phyloP scores from a whole-genome alignment of 2,888 invertebrate genomes.

The Tenthredo amoena region DNA sequence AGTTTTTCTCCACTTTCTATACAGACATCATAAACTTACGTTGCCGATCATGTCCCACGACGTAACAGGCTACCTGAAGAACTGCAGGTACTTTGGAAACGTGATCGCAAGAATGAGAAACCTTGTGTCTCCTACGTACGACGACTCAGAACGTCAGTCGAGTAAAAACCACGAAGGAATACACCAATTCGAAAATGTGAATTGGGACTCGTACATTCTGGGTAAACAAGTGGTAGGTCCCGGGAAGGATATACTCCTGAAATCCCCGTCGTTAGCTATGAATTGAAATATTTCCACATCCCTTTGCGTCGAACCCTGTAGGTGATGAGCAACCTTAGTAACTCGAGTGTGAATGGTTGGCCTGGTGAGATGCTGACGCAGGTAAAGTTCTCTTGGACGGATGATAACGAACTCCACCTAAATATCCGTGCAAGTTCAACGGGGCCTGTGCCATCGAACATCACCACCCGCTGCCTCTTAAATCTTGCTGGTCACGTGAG shows the following conservation, averaged over 20 bases:
- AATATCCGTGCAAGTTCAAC: constrained; percentile 80
- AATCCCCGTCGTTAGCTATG: not conserved
- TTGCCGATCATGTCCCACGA: not conserved
- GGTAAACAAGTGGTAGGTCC: constrained; percentile 67
- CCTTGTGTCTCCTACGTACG: constrained; percentile 77
- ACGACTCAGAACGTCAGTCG: constrained; percentile 74
- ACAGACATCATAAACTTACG: not conserved
- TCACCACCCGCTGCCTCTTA: constrained; percentile 82
- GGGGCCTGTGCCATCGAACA: constrained; percentile 79
- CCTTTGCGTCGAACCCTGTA: constrained; percentile 51
- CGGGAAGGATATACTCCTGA: not conserved
- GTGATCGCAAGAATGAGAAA: constrained; percentile 81
- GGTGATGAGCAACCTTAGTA: constrained; percentile 78
- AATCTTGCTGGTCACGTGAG: constrained; percentile 83
- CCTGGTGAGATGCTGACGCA: constrained; percentile 80
- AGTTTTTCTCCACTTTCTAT: constrained; percentile 54
- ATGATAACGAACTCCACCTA: constrained; percentile 79
- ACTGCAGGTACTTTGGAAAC: constrained; percentile 80
- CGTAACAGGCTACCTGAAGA: constrained; percentile 74
- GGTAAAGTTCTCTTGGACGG: constrained; percentile 79
- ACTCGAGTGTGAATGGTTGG: constrained; percentile 80
- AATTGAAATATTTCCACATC: constrained; percentile 12
- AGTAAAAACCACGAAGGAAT: constrained; percentile 78
- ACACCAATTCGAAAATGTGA: constrained; percentile 80
- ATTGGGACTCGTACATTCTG: constrained; percentile 69